Evolutionary conservation across 2,888 invertebrate genomes (phyloP), one percentile per base, ranked within the genome.

Genomic region (Drosophila mercatorum): DNA sequence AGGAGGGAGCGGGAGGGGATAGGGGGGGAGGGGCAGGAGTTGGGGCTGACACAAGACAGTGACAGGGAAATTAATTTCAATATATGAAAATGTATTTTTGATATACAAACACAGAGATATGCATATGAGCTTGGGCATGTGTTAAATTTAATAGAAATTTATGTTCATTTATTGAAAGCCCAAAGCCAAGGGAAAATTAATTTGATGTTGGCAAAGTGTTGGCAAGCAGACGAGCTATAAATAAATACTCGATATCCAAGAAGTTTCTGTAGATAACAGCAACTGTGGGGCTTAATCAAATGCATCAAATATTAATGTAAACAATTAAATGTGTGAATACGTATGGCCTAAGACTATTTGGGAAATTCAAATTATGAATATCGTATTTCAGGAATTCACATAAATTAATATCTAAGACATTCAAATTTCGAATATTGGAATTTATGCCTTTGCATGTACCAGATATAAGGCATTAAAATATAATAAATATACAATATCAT

Each of bases 61-160:
- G 89, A 75, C 81, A 81, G 61, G 57, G 59, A 58, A 83, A 88
- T 85, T 89, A 88, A 88, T 85, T 83, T 85, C 68, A 85, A 89
- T 88, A 58, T 52, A 67, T 69, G 56, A 49, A 31, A 36, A 40
- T 75, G 26, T 55, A 38, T 51, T 44, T 55, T 28, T 43, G 31
- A 28, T 58, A 47, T 34, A 26, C 17, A 22, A 47, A 49, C 17
- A 49, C 17, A 56, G 58, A 38, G 51, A 49, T 72, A 34, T 66
- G 64, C 52, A 28, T 46, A 59, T 40, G 59, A 28, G 51, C 51
- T 36, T 6, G 5, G 7, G 55, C 40, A 31, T 55, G 41, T 31
- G 41, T 31, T 28, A 38, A 28, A 41, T n/a, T 62, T 83, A 89
- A 85, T 86, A 64, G 49, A 66, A 76, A 89, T 85, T 76, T 71